These are phyloP conservation scores for Acronicta psi DNA, from an alignment of 2,888 invertebrate species.

Conservation along the genomic window DNA sequence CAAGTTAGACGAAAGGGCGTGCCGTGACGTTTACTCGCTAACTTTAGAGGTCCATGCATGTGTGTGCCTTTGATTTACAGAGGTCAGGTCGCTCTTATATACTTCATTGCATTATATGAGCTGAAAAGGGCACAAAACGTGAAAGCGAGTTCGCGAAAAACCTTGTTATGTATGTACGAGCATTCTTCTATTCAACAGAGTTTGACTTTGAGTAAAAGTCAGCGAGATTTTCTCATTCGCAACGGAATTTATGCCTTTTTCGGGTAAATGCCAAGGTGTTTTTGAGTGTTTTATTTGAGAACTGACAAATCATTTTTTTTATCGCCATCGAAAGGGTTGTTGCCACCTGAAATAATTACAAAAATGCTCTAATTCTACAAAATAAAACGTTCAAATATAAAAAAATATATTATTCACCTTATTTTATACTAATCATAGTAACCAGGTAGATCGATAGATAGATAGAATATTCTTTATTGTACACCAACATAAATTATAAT, in stretches of 20 bases:
- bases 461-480: too few species aligned
- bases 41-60: slow-evolving; percentile 36
- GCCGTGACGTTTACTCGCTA: slow-evolving; percentile 51
- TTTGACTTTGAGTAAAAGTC: slow-evolving; percentile 35
- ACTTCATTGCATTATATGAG: slow-evolving; percentile 44
- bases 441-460: too few species aligned
- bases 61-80: slow-evolving; percentile 50
- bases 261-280: neutral
- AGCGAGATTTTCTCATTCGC: neutral
- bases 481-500: too few species aligned
- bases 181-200: slow-evolving; percentile 32
- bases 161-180: slow-evolving; percentile 44
- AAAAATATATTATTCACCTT: too few species aligned
- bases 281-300: too few species aligned
- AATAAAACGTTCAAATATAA: too few species aligned
- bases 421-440: too few species aligned
- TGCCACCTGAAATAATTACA: too few species aligned
- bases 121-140: slow-evolving; percentile 43
- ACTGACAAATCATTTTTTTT: too few species aligned
- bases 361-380: too few species aligned
- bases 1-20: slow-evolving; percentile 25
- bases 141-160: slow-evolving; percentile 27
- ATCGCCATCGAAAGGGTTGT: too few species aligned
- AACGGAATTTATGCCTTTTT: slow-evolving; percentile 2
- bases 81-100: slow-evolving; percentile 52